These are phyloP conservation scores for Aricia artaxerxes DNA, from an alignment of 2,888 invertebrate species.

Conservation along the genomic window DNA sequence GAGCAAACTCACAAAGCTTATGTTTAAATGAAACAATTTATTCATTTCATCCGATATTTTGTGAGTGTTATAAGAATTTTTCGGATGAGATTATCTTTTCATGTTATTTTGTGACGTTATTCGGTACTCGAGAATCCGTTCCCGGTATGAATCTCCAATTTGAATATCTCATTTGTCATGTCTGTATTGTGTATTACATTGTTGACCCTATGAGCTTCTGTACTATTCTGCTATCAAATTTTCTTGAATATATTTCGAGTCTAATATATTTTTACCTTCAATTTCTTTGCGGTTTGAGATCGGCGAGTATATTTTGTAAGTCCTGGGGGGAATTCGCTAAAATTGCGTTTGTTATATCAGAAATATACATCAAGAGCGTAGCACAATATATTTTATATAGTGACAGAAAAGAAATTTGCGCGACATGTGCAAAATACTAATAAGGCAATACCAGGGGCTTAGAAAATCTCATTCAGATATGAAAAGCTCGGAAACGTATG, in stretches of 20 bases:
- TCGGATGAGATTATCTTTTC: constrained; percentile 1
- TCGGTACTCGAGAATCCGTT: neutral
- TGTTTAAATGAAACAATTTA: constrained; percentile 34
- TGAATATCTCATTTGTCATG: constrained; percentile 19
- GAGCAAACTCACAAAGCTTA: constrained; percentile 35
- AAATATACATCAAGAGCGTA: neutral
- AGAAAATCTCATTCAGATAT: neutral
- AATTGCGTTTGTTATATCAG: neutral
- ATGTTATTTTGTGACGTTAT: constrained; percentile 8
- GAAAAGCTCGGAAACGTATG: constrained; percentile 21
- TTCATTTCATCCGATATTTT: constrained; percentile 31
- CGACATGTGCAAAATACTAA: constrained; percentile 14
- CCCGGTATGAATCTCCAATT: constrained; percentile 2
- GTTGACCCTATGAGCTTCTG: neutral
- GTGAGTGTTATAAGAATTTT: constrained; percentile 25
- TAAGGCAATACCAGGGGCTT: neutral
- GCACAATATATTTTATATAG: neutral
- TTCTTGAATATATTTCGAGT: neutral
- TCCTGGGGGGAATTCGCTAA: neutral
- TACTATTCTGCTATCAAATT: neutral
- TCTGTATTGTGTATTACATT: constrained; percentile 8
- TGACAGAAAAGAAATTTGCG: constrained; percentile 4
- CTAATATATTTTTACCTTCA: neutral
- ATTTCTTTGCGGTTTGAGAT: neutral
- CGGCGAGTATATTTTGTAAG: neutral